Base-by-base conservation (phyloP, 2,113 vertebrate genomes). In the Clarias magur region DNA sequence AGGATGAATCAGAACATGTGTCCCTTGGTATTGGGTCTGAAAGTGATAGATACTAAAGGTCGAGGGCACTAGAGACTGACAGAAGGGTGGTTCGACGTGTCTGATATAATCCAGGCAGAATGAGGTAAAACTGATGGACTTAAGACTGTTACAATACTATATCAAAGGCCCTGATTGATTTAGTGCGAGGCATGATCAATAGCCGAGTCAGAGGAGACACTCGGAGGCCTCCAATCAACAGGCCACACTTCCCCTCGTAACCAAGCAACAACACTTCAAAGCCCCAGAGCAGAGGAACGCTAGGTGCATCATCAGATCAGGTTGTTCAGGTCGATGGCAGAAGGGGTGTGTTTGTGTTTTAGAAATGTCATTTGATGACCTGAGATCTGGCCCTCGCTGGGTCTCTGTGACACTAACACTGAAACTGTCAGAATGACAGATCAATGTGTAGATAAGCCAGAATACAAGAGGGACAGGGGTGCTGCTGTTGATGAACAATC, bases 81-180 rank as follows among this genome's bases (percentile, higher is more conserved):
- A 56, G 27, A 25, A 23, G 59, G 70, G 54, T 27, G 3, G 25
- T 82, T 80, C 54, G 42, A 80, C 81, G 65, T 80, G 72, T 84
- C 63, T 82, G 62, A 88, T 86, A 34, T 38, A 80, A 38, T 70
- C 79, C 65, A 54, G 27, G 27, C 48, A 57, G 38, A 83, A 57
- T 75, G 38, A 67, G 63, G 83, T 83, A 53, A 83, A 84, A 86
- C 81, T 82, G 79, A 80, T 82, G 63, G 81, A 86, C 63, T 88
- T 84, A 82, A 84, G 63, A 82, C 78, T 82, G 38, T 72, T 87
- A 84, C 87, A 84, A 85, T 84, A 88, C 83, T 67, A 76, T 86
- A 89, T 87, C 86, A 90, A 89, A 91, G 85, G 6, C 4, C 25
- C 83, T 76, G 84, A 88, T 88, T 88, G 88, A 91, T 89, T 86